Evolutionary conservation across 2,113 vertebrate species (phyloP).

Genomic region (Sorex araneus): DNA sequence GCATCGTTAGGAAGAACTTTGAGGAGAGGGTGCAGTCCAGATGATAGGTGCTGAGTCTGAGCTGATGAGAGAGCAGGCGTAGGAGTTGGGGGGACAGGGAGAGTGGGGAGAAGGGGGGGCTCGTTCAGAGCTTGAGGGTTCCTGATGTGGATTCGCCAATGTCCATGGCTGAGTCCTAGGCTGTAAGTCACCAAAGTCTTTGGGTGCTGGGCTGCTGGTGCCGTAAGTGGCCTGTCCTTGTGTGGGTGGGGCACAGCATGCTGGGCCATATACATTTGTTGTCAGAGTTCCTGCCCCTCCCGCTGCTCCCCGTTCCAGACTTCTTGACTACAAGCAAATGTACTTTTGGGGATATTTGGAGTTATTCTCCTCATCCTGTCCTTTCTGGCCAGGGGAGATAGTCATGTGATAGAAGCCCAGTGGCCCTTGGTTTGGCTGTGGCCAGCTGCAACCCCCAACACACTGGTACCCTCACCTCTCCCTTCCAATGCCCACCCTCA

Average conservation of each 20-base stretch:
- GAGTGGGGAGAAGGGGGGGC: not conserved
- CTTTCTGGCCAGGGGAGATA: not conserved
- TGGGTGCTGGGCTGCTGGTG: not conserved
- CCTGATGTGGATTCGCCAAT: not conserved
- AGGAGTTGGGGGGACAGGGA: not conserved
- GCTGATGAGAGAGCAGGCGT: not conserved
- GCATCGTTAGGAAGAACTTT: not conserved
- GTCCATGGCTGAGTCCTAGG: not conserved
- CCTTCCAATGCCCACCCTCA: not conserved
- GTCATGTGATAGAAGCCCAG: not conserved
- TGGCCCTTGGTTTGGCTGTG: not conserved
- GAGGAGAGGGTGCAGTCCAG: too few species aligned
- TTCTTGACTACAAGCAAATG: too few species aligned
- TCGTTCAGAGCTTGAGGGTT: not conserved
- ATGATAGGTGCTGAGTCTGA: not conserved
- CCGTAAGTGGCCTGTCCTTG: too few species aligned
- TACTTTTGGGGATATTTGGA: not conserved
- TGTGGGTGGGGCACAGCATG: not conserved
- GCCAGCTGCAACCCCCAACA: not conserved
- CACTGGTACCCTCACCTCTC: not conserved
- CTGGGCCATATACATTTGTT: not conserved
- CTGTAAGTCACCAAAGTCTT: not conserved
- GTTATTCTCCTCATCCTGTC: not conserved
- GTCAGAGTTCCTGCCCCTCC: accelerated
- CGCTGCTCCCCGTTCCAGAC: not conserved